A percentile compares a stretch with the other conserved stretches of the same genome.
Conservation (phyloP, 1,140 invertebrate species). For the Nymphalis io region DNA sequence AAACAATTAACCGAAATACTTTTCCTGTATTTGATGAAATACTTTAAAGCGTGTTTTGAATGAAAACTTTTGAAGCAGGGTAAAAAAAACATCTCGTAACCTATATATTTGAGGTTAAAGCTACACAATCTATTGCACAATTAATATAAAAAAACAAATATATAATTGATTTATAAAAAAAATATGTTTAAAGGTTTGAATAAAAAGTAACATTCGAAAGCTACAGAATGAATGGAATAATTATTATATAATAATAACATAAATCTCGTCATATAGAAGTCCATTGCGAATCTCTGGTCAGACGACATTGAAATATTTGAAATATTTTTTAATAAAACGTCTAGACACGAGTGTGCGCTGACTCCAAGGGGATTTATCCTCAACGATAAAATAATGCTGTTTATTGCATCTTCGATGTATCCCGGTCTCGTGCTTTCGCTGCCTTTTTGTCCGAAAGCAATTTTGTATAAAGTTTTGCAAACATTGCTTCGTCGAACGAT, state of each 20-base stretch:
- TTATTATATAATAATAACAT: background rate
- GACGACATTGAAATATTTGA: conserved; percentile 15
- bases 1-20: background rate
- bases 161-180: too few species aligned
- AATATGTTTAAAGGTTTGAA: too few species aligned
- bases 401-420: conserved; percentile 33
- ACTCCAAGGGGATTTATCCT: conserved; percentile 37
- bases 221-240: background rate
- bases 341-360: conserved; percentile 18
- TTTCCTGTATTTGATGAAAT: too few species aligned
- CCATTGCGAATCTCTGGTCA: background rate
- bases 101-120: too few species aligned
- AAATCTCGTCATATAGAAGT: background rate
- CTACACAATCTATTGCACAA: too few species aligned
- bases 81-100: too few species aligned
- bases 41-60: too few species aligned
- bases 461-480: conserved; percentile 27
- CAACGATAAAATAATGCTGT: conserved; percentile 48
- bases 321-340: conserved; percentile 29
- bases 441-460: conserved; percentile 26
- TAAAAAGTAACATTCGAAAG: too few species aligned
- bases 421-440: conserved; percentile 1
- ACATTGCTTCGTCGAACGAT: conserved; percentile 10
- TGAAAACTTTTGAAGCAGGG: too few species aligned
- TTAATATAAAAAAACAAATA: too few species aligned